A percentile compares a stretch with the other conserved stretches of the same genome.
Conservation (phyloP, 2,888 invertebrate genomes). For the Acanthosepion esculentum region DNA sequence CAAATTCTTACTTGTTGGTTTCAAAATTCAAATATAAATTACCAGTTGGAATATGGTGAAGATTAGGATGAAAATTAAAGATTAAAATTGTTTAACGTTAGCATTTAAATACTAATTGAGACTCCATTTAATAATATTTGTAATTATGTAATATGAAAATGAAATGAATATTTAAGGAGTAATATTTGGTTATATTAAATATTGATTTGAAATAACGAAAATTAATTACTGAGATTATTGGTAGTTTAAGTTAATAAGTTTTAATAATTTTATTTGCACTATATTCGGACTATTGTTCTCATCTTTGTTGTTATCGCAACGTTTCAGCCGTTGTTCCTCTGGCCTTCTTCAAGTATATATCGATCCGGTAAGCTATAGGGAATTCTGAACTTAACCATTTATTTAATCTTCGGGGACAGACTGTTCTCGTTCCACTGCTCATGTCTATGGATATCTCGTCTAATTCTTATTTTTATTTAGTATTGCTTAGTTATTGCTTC, state of each 20-base stretch:
- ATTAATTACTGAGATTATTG: not conserved
- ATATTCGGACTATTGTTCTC: too few relatives aligned
- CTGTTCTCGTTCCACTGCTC: too few relatives aligned
- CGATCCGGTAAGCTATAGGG: too few relatives aligned
- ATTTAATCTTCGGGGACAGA: too few relatives aligned
- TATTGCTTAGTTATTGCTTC: too few relatives aligned
- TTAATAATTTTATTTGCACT: too few relatives aligned
- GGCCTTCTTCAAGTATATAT: too few relatives aligned
- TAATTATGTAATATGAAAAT: not conserved
- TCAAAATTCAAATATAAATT: not conserved
- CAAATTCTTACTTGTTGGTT: not conserved
- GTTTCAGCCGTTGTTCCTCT: too few relatives aligned
- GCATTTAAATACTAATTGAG: not conserved
- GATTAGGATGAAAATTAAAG: not conserved
- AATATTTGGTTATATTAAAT: not conserved
- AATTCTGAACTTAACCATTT: too few relatives aligned
- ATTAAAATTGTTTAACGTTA: not conserved
- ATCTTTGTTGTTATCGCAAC: too few relatives aligned
- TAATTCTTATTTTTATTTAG: too few relatives aligned
- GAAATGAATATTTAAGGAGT: not conserved
- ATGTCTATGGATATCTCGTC: too few relatives aligned
- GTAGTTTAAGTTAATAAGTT: not conserved
- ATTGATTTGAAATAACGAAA: not conserved
- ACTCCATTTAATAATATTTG: not conserved
- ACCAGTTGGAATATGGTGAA: not conserved